These are phyloP conservation scores for Cassiopea xamachana DNA, from an alignment of 30 jellyfish, hydroid and myxozoan species.

Conservation along the genomic window DNA sequence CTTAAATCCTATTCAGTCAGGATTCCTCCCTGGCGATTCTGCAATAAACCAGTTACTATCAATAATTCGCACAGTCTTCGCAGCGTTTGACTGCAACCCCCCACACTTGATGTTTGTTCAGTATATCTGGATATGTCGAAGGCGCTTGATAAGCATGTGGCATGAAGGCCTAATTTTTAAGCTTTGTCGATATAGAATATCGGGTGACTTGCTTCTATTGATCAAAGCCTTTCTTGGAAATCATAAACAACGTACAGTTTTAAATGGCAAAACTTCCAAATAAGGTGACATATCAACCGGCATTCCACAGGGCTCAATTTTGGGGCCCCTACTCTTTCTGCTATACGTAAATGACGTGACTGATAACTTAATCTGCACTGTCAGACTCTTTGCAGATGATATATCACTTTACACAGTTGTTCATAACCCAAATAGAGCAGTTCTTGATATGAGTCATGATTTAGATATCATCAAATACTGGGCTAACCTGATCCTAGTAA, in stretches of 20 bases:
- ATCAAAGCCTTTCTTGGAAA: conserved; percentile 40
- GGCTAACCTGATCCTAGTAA: conserved; percentile 5
- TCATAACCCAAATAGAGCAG: conserved; percentile 24
- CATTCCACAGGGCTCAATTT: conserved; percentile 39
- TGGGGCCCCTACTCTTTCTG: conserved; percentile 43
- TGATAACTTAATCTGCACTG: background rate
- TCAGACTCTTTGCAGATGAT: background rate
- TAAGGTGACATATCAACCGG: conserved; percentile 23
- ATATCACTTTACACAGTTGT: conserved; percentile 22
- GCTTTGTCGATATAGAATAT: conserved; percentile 3
- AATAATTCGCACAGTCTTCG: conserved; percentile 16
- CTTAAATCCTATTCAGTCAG: conserved; percentile 12
- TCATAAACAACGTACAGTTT: conserved; percentile 47
- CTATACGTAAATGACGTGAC: conserved; percentile 2
- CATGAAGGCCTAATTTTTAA: conserved; percentile 24
- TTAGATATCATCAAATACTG: conserved; percentile 3
- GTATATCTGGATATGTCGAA: conserved; percentile 34
- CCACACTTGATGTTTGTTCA: conserved; percentile 23
- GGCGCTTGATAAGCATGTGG: background rate
- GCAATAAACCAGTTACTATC: conserved; percentile 14
- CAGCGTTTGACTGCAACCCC: conserved; percentile 48
- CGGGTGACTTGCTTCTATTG: background rate
- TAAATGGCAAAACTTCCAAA: conserved; percentile 44
- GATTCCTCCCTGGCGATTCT: background rate
- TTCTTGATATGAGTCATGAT: conserved; percentile 48